phyloP scores from a whole-genome alignment of 2,888 invertebrate species.

The Parapristionchus giblindavisi region DNA sequence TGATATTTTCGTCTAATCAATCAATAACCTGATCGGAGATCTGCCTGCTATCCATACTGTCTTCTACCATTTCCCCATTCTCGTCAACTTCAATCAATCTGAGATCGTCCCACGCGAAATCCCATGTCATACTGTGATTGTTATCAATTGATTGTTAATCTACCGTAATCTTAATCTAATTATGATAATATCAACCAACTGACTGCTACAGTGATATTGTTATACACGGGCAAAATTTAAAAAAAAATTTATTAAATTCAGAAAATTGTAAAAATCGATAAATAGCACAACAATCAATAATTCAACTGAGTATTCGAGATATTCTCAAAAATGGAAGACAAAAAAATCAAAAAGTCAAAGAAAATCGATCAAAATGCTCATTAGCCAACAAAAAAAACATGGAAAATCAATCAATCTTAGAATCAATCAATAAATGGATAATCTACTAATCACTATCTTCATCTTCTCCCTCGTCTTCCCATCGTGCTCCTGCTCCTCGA shows the following conservation, averaged over 20 bases:
- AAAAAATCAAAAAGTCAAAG: background rate
- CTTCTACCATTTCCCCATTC: slow-evolving; percentile 1
- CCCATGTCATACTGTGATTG: slow-evolving; percentile 19
- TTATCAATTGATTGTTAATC: too few relatives aligned
- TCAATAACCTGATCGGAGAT: slow-evolving; percentile 10
- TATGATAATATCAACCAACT: too few relatives aligned
- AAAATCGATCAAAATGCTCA: background rate
- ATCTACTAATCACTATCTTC: slow-evolving; percentile 7
- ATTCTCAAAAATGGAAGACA: background rate
- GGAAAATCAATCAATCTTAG: background rate
- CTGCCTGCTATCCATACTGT: background rate
- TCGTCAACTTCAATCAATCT: slow-evolving; percentile 24
- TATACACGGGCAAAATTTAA: too few relatives aligned
- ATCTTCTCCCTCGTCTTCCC: slow-evolving; percentile 24
- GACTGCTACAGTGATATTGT: too few relatives aligned
- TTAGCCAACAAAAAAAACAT: background rate
- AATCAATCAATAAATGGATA: background rate
- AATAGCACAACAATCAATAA: too few relatives aligned
- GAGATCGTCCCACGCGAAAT: background rate
- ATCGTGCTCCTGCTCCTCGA: slow-evolving; percentile 10
- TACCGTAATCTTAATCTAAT: too few relatives aligned
- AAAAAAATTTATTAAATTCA: too few relatives aligned
- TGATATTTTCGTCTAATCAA: background rate
- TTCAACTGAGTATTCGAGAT: background rate
- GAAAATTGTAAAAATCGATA: too few relatives aligned